Evolutionary conservation across 2,113 vertebrate species (phyloP).

Genomic region (Scalopus aquaticus): DNA sequence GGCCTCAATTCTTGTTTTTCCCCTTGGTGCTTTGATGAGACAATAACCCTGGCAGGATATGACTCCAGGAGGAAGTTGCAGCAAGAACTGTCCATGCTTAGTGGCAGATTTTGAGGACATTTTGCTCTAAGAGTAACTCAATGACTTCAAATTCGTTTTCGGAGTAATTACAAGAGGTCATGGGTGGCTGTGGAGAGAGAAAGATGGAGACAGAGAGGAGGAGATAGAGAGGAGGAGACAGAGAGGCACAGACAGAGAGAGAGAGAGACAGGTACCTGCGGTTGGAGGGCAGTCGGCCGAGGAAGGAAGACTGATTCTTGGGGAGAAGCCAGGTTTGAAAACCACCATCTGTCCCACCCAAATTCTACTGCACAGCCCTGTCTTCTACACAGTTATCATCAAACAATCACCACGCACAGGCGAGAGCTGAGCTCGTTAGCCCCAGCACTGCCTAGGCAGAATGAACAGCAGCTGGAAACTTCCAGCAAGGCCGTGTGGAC

Average conservation of each 20-base stretch:
- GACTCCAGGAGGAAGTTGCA: not conserved
- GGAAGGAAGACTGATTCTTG: not conserved
- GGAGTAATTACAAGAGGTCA: not conserved
- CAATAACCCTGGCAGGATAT: not conserved
- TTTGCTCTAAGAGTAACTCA: not conserved
- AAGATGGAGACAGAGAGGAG: no score
- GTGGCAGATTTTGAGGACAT: not conserved
- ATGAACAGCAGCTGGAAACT: not conserved
- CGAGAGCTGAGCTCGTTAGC: not conserved
- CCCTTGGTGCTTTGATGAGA: not conserved
- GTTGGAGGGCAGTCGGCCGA: no score
- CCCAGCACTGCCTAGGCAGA: not conserved
- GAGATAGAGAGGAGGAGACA: not conserved
- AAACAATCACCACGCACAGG: not conserved
- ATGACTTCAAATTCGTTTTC: conserved; percentile 28
- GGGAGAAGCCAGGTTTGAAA: not conserved
- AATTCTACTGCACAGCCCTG: no score
- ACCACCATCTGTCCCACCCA: not conserved
- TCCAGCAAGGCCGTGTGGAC: not conserved
- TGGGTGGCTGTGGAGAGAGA: not conserved
- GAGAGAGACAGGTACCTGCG: not conserved
- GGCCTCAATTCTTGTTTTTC: not conserved
- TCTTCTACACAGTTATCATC: not conserved
- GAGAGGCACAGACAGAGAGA: not conserved
- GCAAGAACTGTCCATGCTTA: not conserved